phyloP scores from a whole-genome alignment of 2,888 invertebrate genomes.

The Hirtodrosophila confusa region DNA sequence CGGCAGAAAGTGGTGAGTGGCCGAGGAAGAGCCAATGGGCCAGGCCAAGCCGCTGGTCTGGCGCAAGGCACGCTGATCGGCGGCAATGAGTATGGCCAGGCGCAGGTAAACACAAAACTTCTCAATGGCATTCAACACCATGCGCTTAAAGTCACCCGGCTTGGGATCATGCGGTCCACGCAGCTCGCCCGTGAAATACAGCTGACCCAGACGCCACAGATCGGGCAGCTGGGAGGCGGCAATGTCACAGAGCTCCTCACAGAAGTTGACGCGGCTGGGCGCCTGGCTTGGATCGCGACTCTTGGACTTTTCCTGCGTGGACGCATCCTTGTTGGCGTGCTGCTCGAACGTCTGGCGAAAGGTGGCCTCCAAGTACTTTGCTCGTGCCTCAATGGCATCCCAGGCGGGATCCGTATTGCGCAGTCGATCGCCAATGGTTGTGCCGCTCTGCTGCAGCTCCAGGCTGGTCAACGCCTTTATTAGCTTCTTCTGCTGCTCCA shows the following conservation, averaged over 20 bases:
- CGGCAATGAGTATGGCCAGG: conserved; percentile 89
- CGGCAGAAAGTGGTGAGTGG: conserved; percentile 86
- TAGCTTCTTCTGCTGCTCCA: conserved; percentile 97
- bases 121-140: conserved; percentile 91
- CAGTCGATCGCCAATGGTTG: conserved; percentile 80
- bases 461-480: conserved; percentile 92
- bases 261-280: conserved; percentile 90
- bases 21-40: conserved; percentile 85
- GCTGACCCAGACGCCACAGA: conserved; percentile 97
- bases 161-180: conserved; percentile 90
- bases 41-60: conserved; percentile 81
- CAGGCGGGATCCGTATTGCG: conserved; percentile 95
- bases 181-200: conserved; percentile 96
- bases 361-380: conserved; percentile 88
- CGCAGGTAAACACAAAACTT: conserved; percentile 90
- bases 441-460: conserved; percentile 85
- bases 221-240: conserved; percentile 92
- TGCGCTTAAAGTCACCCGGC: conserved; percentile 92
- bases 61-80: conserved; percentile 85
- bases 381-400: conserved; percentile 95
- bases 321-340: conserved; percentile 80
- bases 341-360: conserved; percentile 83
- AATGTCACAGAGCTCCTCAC: conserved; percentile 91
- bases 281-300: conserved; percentile 79
- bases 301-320: conserved; percentile 81